These are phyloP conservation scores for Nothoprocta pentlandii DNA, from an alignment of 2,113 vertebrate genomes.

Conservation along the genomic window DNA sequence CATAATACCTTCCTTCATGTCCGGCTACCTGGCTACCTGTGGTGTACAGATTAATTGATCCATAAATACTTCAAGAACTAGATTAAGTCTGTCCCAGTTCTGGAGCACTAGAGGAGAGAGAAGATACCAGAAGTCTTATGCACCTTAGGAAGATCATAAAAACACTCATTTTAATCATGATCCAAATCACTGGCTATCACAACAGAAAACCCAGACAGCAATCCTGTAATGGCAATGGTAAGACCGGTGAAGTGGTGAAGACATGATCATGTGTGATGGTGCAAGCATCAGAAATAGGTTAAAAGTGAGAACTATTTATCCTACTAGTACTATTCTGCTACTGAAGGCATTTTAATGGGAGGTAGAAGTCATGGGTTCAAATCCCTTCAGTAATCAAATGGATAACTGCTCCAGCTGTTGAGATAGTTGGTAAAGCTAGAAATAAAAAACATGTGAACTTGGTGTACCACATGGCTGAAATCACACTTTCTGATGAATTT, in stretches of 20 bases:
- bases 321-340: not conserved
- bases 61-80: not conserved
- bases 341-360: not conserved
- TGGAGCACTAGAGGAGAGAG: not conserved
- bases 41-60: not conserved
- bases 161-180: not conserved
- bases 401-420: not conserved
- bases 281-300: not conserved
- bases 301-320: not conserved
- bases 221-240: not conserved
- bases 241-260: not conserved
- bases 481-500: not conserved
- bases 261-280: not conserved
- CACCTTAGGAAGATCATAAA: not conserved
- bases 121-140: not conserved
- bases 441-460: not conserved
- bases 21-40: not conserved
- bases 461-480: not conserved
- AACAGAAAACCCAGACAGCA: accelerated
- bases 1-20: not conserved
- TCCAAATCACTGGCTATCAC: not conserved
- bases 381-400: not conserved
- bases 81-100: not conserved
- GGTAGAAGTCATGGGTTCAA: accelerated
- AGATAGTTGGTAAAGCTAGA: not conserved